These are phyloP conservation scores for Archaeoteleia sp. DNA, from an alignment of 2,888 invertebrate genomes.

Conservation along the genomic window DNA sequence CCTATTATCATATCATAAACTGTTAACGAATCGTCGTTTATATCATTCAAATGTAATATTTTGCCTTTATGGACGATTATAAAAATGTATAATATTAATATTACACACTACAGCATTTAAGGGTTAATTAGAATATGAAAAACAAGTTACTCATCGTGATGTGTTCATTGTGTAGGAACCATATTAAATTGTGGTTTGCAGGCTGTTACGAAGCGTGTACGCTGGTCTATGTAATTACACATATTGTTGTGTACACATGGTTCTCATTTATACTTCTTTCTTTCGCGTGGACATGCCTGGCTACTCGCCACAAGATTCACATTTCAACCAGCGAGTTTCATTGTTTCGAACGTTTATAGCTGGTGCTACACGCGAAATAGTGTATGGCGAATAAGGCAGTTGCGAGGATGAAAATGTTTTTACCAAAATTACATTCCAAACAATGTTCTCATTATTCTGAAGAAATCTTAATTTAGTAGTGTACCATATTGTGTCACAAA, in stretches of 20 bases:
- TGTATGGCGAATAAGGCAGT: conserved; percentile 27
- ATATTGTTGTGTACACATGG: conserved; percentile 26
- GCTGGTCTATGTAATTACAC: conserved; percentile 27
- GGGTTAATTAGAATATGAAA: conserved; percentile 11
- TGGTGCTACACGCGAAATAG: conserved; percentile 29
- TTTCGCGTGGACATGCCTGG: conserved; percentile 53
- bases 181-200: conserved; percentile 44
- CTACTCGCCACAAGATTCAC: conserved; percentile 60
- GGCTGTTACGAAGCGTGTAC: conserved; percentile 22
- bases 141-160: conserved; percentile 2
- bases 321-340: conserved; percentile 57
- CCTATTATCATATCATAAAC: too few species aligned
- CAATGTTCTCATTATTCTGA: conserved; percentile 36
- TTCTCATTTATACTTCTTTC: conserved; percentile 38
- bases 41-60: background rate
- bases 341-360: conserved; percentile 59
- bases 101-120: conserved; percentile 4
- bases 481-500: conserved; percentile 21
- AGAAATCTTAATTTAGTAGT: conserved; percentile 37
- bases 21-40: background rate
- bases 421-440: conserved; percentile 43
- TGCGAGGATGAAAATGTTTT: conserved; percentile 42
- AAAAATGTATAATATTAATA: too few species aligned
- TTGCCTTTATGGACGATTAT: too few species aligned
- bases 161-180: conserved; percentile 28